phyloP scores from a whole-genome alignment of 2,888 invertebrate species.

The Habroteleia sp. region DNA sequence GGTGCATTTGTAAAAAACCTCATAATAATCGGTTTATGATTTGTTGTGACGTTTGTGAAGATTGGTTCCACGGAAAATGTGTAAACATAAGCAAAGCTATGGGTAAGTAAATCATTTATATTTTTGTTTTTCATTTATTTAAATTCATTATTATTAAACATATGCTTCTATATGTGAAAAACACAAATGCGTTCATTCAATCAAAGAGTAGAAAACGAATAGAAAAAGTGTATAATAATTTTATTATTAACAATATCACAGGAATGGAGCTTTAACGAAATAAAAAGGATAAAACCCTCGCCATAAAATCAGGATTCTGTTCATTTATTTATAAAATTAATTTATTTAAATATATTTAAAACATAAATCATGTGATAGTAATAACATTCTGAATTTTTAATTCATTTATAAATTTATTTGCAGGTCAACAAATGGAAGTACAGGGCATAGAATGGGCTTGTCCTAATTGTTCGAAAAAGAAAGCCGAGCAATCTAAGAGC shows the following conservation, averaged over 20 bases:
- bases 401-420: constrained; percentile 15
- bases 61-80: constrained; percentile 99
- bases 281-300: too few species aligned
- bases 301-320: too few species aligned
- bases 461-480: constrained; percentile 88
- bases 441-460: constrained; percentile 94
- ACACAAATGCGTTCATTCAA: too few species aligned
- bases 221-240: too few species aligned
- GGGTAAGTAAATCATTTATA: constrained; percentile 85
- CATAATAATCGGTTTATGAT: constrained; percentile 99
- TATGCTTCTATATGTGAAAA: too few species aligned
- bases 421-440: constrained; percentile 92
- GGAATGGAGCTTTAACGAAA: too few species aligned
- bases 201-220: too few species aligned
- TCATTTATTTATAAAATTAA: constrained; percentile 6
- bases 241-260: too few species aligned
- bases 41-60: constrained; percentile 96
- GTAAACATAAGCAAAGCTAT: constrained; percentile 95
- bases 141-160: too few species aligned
- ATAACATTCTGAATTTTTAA: too few species aligned
- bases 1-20: constrained; percentile 97
- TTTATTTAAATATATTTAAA: constrained; percentile 4
- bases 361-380: too few species aligned
- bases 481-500: constrained; percentile 69
- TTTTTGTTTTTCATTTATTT: too few species aligned